Evolutionary conservation across 2,888 invertebrate species (phyloP), one percentile per base, ranked within the genome.

Genomic region (Iselma pallidipennis): DNA sequence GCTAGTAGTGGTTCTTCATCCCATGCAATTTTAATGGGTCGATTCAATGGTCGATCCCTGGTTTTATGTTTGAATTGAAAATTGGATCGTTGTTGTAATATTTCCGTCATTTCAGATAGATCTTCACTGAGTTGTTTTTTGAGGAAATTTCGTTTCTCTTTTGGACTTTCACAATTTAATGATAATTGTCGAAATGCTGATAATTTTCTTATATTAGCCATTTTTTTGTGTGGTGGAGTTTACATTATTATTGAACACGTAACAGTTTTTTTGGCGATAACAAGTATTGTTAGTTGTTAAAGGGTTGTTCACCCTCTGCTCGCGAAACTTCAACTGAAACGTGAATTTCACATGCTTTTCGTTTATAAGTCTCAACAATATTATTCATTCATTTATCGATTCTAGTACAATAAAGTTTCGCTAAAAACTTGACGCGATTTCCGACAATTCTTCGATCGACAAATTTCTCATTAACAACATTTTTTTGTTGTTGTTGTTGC

Each of bases 331-430:
- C 76, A 73, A 80, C 79, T 80, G 77, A 77, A 76, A 75, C 75
- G 74, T 73, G 75, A 45, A 45, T 66, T 72, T 73, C 74, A 75
- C 75, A 72, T 74, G 74, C 70, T 74, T 76, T 37, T 74, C 73
- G 65, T 68, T 72, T n/a, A n/a, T n/a, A n/a, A n/a, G n/a, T n/a
- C n/a, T n/a, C n/a, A n/a, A 71, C 69, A 61, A 67, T 70, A 45
- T 68, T 68, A 78, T 78, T 78, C 78, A 80, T 78, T 80, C 78
- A 75, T 76, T 71, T 81, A 81, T 81, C 74, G 81, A 81, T 81
- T 77, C 74, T 71, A 4, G 25, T 25, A 45, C 19, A 21, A 21
- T 4, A 45, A 76, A 79, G 76, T 79, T 79, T 80, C 78, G 71
- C 78, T 74, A 54, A 33, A 19, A 45, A 21, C 21, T 45, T 45